phyloP scores from a whole-genome alignment of 2,113 vertebrate species.

The Coracopsis vasa region DNA sequence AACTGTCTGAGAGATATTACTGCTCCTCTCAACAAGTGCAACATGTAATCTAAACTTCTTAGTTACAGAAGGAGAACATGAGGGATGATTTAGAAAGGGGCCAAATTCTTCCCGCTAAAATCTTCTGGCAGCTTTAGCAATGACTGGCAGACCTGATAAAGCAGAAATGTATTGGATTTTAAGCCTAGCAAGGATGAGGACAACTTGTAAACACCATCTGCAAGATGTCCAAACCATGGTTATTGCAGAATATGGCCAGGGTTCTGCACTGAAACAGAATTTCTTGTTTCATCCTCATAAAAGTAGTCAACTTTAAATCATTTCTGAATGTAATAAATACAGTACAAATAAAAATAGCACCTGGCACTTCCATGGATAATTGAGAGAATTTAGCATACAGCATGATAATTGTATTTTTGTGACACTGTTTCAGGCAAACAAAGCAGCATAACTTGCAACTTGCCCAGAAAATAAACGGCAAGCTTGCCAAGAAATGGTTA shows the following conservation, averaged over 20 bases:
- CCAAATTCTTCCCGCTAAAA: neutral
- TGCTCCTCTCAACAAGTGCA: neutral
- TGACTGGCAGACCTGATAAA: neutral
- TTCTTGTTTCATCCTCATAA: neutral
- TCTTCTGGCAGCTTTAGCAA: neutral
- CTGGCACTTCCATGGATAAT: neutral
- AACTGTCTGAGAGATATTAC: neutral
- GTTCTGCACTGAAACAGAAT: neutral
- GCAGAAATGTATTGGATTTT: neutral
- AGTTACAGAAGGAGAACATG: neutral
- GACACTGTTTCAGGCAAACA: neutral
- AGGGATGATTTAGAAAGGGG: neutral
- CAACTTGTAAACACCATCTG: constrained; percentile 32
- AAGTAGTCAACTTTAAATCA: neutral
- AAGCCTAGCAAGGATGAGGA: neutral
- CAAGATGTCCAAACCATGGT: neutral
- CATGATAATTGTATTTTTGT: neutral
- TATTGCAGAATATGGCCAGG: neutral
- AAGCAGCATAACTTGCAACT: neutral
- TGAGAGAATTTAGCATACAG: neutral
- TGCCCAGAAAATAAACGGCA: neutral
- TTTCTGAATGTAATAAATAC: neutral
- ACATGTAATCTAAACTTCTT: neutral
- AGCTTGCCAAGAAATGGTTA: neutral
- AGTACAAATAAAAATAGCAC: neutral